A percentile compares a stretch with the other conserved stretches of the same genome.
phyloP scores from a whole-genome alignment of 1,140 invertebrate genomes.

The Druon quercuslanigerum region DNA sequence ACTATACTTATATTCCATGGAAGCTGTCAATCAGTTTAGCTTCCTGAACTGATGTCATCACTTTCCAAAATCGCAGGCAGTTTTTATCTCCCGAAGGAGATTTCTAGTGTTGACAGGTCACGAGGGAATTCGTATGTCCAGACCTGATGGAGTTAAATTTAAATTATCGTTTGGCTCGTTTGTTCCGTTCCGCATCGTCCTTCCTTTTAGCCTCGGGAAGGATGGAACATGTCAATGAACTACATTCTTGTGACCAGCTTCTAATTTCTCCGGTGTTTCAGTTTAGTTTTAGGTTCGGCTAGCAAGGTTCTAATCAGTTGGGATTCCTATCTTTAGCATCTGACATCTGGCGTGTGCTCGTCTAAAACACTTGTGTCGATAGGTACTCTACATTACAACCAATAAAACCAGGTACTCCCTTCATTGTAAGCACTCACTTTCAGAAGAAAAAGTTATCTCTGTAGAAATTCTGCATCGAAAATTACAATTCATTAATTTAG shows the following conservation, averaged over 20 bases:
- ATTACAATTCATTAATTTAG: neutral
- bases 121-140: neutral
- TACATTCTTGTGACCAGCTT: conserved; percentile 70
- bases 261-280: conserved; percentile 74
- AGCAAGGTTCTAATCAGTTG: conserved; percentile 72
- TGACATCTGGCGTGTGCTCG: conserved; percentile 74
- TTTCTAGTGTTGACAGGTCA: neutral
- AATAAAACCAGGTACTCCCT: neutral
- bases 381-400: conserved; percentile 2
- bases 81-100: neutral
- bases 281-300: conserved; percentile 72
- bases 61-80: neutral
- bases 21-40: neutral
- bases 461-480: neutral
- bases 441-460: neutral
- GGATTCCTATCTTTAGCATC: conserved; percentile 74
- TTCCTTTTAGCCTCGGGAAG: conserved; percentile 57
- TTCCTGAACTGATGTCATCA: conserved; percentile 3
- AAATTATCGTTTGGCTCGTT: conserved; percentile 18
- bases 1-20: neutral
- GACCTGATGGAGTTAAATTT: neutral
- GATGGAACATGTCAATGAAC: conserved; percentile 73
- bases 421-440: neutral
- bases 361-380: conserved; percentile 36
- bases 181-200: conserved; percentile 35